A percentile compares a stretch with the other conserved stretches of the same genome.
phyloP scores from a whole-genome alignment of 2,888 invertebrate genomes.

The Tillus elongatus region DNA sequence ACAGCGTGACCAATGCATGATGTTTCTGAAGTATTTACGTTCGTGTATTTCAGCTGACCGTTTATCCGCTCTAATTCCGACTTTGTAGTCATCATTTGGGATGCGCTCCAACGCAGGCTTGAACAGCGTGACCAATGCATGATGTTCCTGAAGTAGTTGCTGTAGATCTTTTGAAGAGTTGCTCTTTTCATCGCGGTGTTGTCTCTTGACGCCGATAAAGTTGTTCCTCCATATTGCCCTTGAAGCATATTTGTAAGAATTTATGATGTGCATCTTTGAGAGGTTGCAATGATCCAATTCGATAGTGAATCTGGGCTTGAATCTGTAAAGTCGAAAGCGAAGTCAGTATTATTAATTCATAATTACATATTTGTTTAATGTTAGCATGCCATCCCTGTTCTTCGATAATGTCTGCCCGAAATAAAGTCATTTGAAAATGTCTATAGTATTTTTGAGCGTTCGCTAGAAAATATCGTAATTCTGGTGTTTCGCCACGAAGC shows the following conservation, averaged over 20 bases:
- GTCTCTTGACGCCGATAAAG: slow-evolving; percentile 9
- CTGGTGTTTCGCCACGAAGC: no score
- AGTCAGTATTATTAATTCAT: no score
- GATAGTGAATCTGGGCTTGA: slow-evolving; percentile 11
- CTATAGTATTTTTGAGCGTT: no score
- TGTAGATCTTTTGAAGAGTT: slow-evolving; percentile 23
- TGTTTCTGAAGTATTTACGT: slow-evolving; percentile 27
- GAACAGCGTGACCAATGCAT: no score
- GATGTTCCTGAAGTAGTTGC: slow-evolving; percentile 19
- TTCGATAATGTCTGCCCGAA: no score
- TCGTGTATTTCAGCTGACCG: slow-evolving; percentile 28
- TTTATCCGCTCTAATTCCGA: slow-evolving; percentile 33
- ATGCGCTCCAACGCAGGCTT: slow-evolving; percentile 28
- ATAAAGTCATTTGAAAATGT: no score
- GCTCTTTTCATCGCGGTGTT: slow-evolving; percentile 21
- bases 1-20: slow-evolving; percentile 28
- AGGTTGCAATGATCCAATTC: slow-evolving; percentile 12
- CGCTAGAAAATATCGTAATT: no score
- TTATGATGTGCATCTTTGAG: slow-evolving; percentile 11
- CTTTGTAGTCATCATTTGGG: slow-evolving; percentile 30
- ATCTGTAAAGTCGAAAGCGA: no score
- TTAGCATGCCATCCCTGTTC: no score
- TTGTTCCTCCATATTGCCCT: slow-evolving; percentile 11
- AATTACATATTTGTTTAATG: no score
- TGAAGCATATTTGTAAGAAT: slow-evolving; percentile 10